Evolutionary conservation across 1,140 invertebrate species (phyloP).

Genomic region (Portunus trituberculatus): DNA sequence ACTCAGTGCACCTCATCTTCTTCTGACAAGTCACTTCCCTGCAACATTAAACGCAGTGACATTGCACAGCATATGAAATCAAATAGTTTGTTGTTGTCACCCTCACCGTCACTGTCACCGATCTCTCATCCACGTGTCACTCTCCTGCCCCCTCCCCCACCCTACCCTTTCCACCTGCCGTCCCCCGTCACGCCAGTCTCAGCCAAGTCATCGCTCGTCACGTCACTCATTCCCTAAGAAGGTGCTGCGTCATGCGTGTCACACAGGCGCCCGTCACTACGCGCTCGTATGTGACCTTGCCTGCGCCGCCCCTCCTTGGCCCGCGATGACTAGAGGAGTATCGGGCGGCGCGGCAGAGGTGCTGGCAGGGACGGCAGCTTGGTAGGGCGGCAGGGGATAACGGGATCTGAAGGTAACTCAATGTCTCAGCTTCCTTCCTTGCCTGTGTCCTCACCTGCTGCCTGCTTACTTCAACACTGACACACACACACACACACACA

Average conservation of each 20-base stretch:
- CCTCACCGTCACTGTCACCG: neutral
- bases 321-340: neutral
- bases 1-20: no score
- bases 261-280: neutral
- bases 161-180: no score
- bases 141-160: neutral
- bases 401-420: neutral
- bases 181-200: neutral
- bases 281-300: neutral
- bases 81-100: neutral
- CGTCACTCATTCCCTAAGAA: neutral
- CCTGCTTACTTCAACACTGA: neutral
- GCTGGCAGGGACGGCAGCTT: neutral
- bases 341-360: neutral
- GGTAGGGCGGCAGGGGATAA: neutral
- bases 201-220: neutral
- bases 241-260: neutral
- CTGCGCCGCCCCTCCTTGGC: neutral
- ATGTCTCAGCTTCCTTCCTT: neutral
- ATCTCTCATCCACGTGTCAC: neutral
- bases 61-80: neutral
- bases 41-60: no score
- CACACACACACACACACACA: slow-evolving; percentile 42
- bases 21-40: no score
- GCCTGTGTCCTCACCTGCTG: no score